Conservation (phyloP, 2,113 vertebrate species). For the Azemiops feae region DNA sequence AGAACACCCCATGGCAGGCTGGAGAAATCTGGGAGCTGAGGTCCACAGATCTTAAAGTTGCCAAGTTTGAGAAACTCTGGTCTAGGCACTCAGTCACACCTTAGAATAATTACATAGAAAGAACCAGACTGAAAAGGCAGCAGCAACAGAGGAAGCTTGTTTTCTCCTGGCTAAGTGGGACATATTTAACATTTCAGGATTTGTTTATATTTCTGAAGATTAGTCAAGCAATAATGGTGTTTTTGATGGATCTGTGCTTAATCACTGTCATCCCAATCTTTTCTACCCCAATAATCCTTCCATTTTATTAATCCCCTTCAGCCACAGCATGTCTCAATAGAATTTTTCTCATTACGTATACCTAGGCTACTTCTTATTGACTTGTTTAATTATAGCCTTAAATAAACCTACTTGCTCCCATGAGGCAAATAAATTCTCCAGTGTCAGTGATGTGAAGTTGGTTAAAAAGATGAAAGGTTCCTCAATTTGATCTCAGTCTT, state of each 20-base stretch:
- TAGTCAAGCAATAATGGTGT: background rate
- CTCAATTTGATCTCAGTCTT: background rate
- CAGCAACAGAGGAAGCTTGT: background rate
- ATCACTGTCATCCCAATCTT: background rate
- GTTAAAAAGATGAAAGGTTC: background rate
- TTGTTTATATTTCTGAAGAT: background rate
- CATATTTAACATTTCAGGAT: background rate
- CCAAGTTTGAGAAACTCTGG: background rate
- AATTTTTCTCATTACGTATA: background rate
- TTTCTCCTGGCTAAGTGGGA: background rate
- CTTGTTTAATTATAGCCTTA: background rate
- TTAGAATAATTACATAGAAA: background rate
- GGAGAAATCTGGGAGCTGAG: background rate
- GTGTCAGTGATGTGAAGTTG: background rate
- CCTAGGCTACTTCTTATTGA: background rate
- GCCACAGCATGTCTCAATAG: background rate
- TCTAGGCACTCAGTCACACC: background rate
- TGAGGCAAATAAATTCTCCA: background rate
- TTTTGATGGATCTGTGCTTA: background rate
- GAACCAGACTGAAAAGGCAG: background rate
- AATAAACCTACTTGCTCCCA: background rate
- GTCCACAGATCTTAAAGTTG: background rate
- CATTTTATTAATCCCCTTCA: constrained; percentile 1
- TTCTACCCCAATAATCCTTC: background rate
- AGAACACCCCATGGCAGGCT: background rate